A percentile compares a stretch with the other conserved stretches of the same genome.
Evolutionary conservation across 2,888 invertebrate genomes (phyloP).

Genomic region (Caenorhabditis afra): DNA sequence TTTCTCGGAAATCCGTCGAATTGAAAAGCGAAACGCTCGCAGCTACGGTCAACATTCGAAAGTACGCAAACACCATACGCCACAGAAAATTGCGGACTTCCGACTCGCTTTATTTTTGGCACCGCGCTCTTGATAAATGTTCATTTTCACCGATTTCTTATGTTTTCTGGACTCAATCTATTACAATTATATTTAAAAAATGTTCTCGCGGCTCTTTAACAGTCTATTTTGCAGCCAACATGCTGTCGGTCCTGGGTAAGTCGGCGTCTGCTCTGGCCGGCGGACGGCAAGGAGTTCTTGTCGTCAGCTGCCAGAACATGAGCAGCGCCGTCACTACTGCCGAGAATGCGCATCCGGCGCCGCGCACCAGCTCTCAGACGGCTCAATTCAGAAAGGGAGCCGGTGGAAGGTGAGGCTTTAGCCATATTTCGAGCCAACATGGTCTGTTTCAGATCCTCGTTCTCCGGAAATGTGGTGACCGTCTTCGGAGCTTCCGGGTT

Average conservation of each 20-base stretch:
- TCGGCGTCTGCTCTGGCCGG: constrained; percentile 24
- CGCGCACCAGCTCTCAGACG: constrained; percentile 59
- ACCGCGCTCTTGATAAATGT: constrained; percentile 31
- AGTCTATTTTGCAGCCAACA: constrained; percentile 39
- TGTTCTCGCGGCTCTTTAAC: neutral
- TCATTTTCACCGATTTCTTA: constrained; percentile 2
- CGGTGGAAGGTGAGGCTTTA: constrained; percentile 58
- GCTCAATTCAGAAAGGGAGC: constrained; percentile 67
- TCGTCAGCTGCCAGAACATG: constrained; percentile 42
- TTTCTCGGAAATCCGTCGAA: neutral
- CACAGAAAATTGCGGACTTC: constrained; percentile 19
- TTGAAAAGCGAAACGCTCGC: neutral
- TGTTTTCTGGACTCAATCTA: neutral
- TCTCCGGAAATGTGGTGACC: constrained; percentile 98
- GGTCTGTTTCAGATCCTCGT: constrained; percentile 93
- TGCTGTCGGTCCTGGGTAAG: constrained; percentile 68
- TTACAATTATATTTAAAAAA: constrained; percentile 3
- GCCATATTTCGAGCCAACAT: neutral
- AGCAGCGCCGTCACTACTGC: constrained; percentile 60
- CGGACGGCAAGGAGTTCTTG: constrained; percentile 57
- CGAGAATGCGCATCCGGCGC: constrained; percentile 59
- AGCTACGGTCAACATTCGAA: constrained; percentile 21
- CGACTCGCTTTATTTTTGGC: constrained; percentile 21
- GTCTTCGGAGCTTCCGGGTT: constrained; percentile 88
- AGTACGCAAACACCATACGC: constrained; percentile 18